Evolutionary conservation across 2,113 vertebrate genomes (phyloP).

Genomic region (Megaceryle maxima): DNA sequence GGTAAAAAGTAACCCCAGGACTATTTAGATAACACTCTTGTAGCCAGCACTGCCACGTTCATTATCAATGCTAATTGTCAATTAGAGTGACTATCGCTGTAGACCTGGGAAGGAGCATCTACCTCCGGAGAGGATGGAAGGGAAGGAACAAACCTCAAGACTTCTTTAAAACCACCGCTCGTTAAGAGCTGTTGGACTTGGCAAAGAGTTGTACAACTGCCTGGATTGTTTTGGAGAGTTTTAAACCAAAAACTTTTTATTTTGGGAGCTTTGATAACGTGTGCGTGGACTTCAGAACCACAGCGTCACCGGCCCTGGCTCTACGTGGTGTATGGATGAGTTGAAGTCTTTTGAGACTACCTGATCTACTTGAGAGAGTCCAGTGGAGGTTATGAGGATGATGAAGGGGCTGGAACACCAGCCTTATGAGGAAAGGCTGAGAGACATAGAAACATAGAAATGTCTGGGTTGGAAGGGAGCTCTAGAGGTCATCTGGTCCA

Average conservation of each 20-base stretch:
- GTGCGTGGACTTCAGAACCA: fast-evolving
- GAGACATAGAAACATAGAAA: too few relatives aligned
- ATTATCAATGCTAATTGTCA: constrained; percentile 50
- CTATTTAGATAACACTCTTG: constrained; percentile 15
- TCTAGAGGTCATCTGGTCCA: too few relatives aligned
- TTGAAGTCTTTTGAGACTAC: neutral
- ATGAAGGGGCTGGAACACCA: neutral
- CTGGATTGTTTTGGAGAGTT: neutral
- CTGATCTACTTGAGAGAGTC: too few relatives aligned
- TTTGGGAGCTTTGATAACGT: neutral
- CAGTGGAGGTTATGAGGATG: too few relatives aligned
- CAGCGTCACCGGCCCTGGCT: neutral
- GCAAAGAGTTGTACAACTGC: neutral
- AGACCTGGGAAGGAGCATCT: neutral
- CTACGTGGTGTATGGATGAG: fast-evolving
- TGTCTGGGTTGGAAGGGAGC: too few relatives aligned
- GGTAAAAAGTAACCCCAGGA: neutral
- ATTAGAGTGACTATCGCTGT: constrained; percentile 25
- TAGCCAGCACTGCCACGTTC: constrained; percentile 23
- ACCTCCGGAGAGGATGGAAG: neutral
- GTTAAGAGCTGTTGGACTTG: neutral
- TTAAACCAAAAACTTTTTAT: neutral
- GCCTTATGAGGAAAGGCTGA: neutral
- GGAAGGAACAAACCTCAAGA: neutral
- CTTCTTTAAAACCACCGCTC: neutral